Evolutionary conservation across 2,888 invertebrate genomes (phyloP).

Genomic region (Cacoxenus indagator): DNA sequence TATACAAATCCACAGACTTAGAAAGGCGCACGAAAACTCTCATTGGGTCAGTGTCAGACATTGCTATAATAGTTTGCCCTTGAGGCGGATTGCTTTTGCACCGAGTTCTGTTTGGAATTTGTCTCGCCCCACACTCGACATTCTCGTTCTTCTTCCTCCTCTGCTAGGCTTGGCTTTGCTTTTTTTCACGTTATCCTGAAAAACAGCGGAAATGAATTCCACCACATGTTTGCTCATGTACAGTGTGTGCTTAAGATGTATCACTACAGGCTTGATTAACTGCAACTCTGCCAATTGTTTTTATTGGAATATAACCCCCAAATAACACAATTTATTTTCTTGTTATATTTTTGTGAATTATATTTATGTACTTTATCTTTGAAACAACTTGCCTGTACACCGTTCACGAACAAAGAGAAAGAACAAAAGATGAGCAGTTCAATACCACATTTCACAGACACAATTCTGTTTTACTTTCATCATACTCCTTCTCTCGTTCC

Average conservation of each 20-base stretch:
- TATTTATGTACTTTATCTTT: too few species aligned
- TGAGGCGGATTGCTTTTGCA: slow-evolving; percentile 21
- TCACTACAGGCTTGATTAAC: background rate
- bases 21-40: slow-evolving; percentile 11
- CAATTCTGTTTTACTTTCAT: too few species aligned
- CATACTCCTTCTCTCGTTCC: too few species aligned
- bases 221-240: slow-evolving; percentile 22
- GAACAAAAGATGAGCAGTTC: too few species aligned
- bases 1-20: background rate
- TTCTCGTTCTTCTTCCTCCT: background rate
- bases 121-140: background rate
- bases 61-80: slow-evolving; percentile 23
- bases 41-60: slow-evolving; percentile 25
- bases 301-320: too few species aligned
- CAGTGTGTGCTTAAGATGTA: slow-evolving; percentile 8
- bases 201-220: slow-evolving; percentile 12
- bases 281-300: background rate
- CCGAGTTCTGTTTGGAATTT: background rate
- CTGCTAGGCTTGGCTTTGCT: background rate
- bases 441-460: too few species aligned
- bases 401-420: too few species aligned
- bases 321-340: too few species aligned
- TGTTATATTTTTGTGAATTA: too few species aligned
- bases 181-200: background rate
- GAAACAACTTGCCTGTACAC: too few species aligned